phyloP scores from a whole-genome alignment of 2,113 vertebrate species.

The Sus scrofa region DNA sequence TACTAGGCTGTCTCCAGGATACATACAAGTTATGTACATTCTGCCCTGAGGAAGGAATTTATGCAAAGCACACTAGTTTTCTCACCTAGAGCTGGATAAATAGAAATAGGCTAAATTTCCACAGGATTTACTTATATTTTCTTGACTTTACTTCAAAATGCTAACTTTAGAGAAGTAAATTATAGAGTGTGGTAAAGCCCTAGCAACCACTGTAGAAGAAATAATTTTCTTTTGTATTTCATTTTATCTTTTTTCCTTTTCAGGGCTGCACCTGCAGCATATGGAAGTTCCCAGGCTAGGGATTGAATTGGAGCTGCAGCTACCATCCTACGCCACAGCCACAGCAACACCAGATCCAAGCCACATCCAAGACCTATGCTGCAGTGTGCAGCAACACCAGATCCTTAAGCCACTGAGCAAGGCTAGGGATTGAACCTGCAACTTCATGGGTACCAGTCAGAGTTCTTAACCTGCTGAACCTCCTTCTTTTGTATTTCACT shows the following conservation, averaged over 20 bases:
- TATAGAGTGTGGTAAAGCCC: constrained; percentile 26
- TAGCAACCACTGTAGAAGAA: constrained; percentile 29
- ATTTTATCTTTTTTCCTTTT: background rate
- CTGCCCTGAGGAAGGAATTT: background rate
- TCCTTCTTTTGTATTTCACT: background rate
- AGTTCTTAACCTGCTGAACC: too few species aligned
- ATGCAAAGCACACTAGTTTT: background rate
- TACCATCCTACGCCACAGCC: too few species aligned
- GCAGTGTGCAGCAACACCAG: too few species aligned
- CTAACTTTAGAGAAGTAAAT: constrained; percentile 44
- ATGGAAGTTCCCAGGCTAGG: too few species aligned
- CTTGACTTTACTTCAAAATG: constrained; percentile 52
- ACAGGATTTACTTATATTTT: constrained; percentile 16
- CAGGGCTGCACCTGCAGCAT: background rate
- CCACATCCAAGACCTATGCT: too few species aligned
- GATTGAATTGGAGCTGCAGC: too few species aligned
- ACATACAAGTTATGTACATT: background rate
- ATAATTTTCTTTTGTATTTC: constrained; percentile 37
- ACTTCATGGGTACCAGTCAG: too few species aligned
- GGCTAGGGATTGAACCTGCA: too few species aligned
- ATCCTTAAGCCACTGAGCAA: too few species aligned
- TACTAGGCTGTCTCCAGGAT: background rate
- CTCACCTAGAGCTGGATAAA: constrained; percentile 20
- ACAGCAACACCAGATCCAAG: too few species aligned
- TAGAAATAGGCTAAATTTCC: background rate